A percentile compares a stretch with the other conserved stretches of the same genome.
Evolutionary conservation across 2,113 vertebrate genomes (phyloP).

Genomic region (Okapia johnstoni): DNA sequence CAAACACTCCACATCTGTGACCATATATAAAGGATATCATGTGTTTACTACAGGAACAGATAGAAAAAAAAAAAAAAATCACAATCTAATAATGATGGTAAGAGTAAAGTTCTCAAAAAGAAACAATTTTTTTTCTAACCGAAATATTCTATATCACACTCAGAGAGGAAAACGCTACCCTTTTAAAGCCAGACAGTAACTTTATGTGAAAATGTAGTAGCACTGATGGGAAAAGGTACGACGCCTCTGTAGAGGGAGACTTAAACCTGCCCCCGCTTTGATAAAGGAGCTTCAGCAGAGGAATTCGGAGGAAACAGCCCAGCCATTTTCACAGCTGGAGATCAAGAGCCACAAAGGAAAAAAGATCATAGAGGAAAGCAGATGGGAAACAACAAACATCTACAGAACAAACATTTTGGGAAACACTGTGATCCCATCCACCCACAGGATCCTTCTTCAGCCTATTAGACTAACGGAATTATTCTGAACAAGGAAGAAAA

Average conservation of each 20-base stretch:
- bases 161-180: neutral
- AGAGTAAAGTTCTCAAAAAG: neutral
- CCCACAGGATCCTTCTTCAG: neutral
- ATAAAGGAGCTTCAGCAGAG: neutral
- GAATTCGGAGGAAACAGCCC: neutral
- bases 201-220: neutral
- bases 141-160: neutral
- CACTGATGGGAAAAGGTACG: neutral
- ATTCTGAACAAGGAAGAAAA: neutral
- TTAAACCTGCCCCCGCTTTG: neutral
- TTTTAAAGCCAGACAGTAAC: slow-evolving; percentile 19
- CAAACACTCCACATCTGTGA: neutral
- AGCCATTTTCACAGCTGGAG: slow-evolving; percentile 42
- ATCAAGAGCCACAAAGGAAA: slow-evolving; percentile 1
- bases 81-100: neutral
- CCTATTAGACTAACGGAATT: neutral
- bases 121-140: neutral
- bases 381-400: slow-evolving; percentile 7
- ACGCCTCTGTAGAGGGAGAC: neutral
- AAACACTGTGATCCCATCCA: neutral
- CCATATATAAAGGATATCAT: neutral
- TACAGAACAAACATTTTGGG: neutral
- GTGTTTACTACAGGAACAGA: neutral
- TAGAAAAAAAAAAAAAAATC: neutral
- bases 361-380: neutral